Percentiles rank a stretch among this genome's conserved stretches.
Evolutionary conservation across 1,140 invertebrate genomes (phyloP).

Genomic region (Bombus balteatus): DNA sequence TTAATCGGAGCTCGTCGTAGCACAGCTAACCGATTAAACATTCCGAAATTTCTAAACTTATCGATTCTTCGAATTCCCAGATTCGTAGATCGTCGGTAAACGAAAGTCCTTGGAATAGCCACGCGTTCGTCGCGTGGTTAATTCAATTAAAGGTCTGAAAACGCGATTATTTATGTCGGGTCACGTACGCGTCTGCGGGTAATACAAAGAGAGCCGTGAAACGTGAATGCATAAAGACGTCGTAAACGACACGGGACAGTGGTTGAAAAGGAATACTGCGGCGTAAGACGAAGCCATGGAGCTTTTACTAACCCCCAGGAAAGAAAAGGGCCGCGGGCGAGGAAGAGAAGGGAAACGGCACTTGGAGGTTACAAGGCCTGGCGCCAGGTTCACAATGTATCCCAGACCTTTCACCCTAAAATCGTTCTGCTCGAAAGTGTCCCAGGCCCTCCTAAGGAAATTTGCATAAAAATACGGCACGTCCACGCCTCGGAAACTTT

Average conservation of each 20-base stretch:
- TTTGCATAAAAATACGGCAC: conserved; percentile 24
- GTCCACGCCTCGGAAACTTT: not conserved
- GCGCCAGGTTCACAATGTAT: conserved; percentile 42
- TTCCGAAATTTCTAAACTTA: too few species aligned
- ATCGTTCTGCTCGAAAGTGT: conserved; percentile 10
- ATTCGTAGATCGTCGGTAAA: too few species aligned
- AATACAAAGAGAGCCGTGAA: not conserved
- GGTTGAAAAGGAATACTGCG: conserved; percentile 21
- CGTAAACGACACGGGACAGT: not conserved
- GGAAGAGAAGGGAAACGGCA: conserved; percentile 1
- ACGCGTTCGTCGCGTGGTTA: too few species aligned
- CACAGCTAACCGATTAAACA: too few species aligned
- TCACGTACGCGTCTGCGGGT: conserved; percentile 18
- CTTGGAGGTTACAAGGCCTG: conserved; percentile 50
- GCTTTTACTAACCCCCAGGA: conserved; percentile 7
- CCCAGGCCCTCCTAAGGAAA: not conserved
- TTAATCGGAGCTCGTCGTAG: too few species aligned
- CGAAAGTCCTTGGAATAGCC: too few species aligned
- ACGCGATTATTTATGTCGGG: conserved; percentile 7
- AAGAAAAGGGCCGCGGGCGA: conserved; percentile 10
- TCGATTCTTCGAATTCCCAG: too few species aligned
- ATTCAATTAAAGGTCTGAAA: not conserved
- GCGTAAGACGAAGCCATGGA: conserved; percentile 41
- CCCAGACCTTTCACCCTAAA: conserved; percentile 19
- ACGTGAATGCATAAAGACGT: conserved; percentile 36